These are phyloP conservation scores for Aricia agestis DNA, from an alignment of 1,140 invertebrate genomes.

Conservation along the genomic window DNA sequence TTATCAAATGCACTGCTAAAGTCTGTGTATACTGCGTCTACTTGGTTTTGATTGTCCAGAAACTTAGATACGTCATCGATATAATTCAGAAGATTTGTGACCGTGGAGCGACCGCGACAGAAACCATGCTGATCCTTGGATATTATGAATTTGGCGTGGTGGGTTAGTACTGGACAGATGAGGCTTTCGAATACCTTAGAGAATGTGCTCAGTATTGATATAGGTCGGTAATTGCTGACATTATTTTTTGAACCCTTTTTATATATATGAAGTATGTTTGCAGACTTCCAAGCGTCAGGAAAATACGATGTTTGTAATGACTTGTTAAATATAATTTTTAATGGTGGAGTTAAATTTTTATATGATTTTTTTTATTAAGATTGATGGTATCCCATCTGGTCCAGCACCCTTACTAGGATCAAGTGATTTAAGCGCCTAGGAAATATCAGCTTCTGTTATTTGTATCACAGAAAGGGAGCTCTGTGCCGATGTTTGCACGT, in stretches of 20 bases:
- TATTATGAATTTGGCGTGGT: neutral
- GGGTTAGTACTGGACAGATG: neutral
- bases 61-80: neutral
- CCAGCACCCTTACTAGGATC: constrained; percentile 23
- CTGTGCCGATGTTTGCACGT: neutral
- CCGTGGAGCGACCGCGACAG: neutral
- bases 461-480: neutral
- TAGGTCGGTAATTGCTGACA: constrained; percentile 19
- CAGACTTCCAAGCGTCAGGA: constrained; percentile 19
- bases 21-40: neutral
- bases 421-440: constrained; percentile 13
- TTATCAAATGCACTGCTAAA: neutral
- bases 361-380: constrained; percentile 22
- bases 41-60: neutral
- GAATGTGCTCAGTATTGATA: constrained; percentile 21
- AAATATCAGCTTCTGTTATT: neutral
- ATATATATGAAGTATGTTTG: constrained; percentile 25
- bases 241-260: constrained; percentile 21
- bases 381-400: constrained; percentile 24
- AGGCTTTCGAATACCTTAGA: constrained; percentile 14
- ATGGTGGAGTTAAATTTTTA: constrained; percentile 5
- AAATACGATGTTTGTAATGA: constrained; percentile 13
- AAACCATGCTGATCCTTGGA: neutral
- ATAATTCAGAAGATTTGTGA: neutral
- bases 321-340: constrained; percentile 22